Evolutionary conservation across 1,140 invertebrate species (phyloP).

Genomic region (Brachionus paranguensis): DNA sequence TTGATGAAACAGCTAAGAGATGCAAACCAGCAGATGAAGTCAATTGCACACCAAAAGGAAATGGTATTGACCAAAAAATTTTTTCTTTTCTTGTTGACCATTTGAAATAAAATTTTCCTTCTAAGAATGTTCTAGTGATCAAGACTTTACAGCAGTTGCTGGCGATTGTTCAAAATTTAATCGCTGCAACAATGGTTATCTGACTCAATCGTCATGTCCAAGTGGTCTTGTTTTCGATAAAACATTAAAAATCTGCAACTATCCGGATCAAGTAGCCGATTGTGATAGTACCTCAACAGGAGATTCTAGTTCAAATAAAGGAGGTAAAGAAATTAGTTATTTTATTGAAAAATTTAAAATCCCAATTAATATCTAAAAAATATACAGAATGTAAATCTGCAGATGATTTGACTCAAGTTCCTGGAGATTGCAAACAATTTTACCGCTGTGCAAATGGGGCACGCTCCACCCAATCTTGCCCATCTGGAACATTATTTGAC

Average conservation of each 20-base stretch:
- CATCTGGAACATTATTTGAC: slow-evolving; percentile 4
- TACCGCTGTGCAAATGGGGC: slow-evolving; percentile 11
- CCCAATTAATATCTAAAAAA: too few relatives aligned
- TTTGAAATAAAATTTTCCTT: too few relatives aligned
- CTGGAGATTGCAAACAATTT: slow-evolving; percentile 7
- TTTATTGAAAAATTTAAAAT: background rate
- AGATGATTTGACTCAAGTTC: slow-evolving; percentile 4
- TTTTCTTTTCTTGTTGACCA: background rate
- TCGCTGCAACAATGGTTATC: background rate
- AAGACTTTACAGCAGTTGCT: background rate
- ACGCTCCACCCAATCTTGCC: background rate
- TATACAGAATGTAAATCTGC: background rate
- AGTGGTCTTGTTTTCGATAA: slow-evolving; percentile 1
- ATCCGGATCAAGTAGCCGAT: background rate
- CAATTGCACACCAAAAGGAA: background rate
- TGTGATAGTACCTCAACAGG: background rate
- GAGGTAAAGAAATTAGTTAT: background rate
- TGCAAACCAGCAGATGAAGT: slow-evolving; percentile 1
- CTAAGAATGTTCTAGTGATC: background rate
- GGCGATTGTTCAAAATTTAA: background rate
- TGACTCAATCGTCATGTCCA: background rate
- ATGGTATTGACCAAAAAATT: background rate
- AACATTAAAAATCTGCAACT: background rate
- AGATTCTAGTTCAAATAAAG: background rate
- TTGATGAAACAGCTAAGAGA: background rate